phyloP scores from a whole-genome alignment of 2,797 vertebrate species.

The Enteromius anoplus region DNA sequence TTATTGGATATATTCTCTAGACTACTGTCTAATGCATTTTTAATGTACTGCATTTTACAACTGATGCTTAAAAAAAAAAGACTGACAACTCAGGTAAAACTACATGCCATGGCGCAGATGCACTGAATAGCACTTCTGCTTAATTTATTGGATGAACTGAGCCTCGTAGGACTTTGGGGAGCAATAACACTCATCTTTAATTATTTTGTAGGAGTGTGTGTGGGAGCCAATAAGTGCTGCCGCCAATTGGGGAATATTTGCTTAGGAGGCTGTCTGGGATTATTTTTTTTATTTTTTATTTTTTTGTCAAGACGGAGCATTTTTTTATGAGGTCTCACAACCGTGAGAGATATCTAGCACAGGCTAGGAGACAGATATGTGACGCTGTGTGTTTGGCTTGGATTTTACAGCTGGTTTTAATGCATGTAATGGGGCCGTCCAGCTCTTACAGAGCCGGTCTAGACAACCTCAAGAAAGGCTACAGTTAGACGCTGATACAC shows the following conservation, averaged over 20 bases:
- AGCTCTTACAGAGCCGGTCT: conserved; percentile 49
- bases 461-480: conserved; percentile 35
- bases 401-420: conserved; percentile 15
- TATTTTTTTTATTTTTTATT: not conserved
- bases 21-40: not conserved
- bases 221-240: not conserved
- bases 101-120: not conserved
- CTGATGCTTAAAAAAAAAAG: not conserved
- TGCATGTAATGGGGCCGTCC: not conserved
- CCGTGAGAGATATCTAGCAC: conserved; percentile 44
- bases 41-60: not conserved
- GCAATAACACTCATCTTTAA: not conserved
- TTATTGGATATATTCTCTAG: not conserved
- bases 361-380: not conserved
- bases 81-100: not conserved
- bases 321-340: not conserved
- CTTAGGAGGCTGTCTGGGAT: conserved; percentile 36
- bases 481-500: conserved; percentile 27
- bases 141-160: not conserved
- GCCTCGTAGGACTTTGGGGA: not conserved
- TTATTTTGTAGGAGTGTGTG: conserved; percentile 9
- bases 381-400: not conserved
- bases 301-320: not conserved
- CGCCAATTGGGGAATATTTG: conserved; percentile 37
- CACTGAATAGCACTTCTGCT: not conserved